Evolutionary conservation across 2,888 invertebrate species (phyloP).

Genomic region (Belgica antarctica): DNA sequence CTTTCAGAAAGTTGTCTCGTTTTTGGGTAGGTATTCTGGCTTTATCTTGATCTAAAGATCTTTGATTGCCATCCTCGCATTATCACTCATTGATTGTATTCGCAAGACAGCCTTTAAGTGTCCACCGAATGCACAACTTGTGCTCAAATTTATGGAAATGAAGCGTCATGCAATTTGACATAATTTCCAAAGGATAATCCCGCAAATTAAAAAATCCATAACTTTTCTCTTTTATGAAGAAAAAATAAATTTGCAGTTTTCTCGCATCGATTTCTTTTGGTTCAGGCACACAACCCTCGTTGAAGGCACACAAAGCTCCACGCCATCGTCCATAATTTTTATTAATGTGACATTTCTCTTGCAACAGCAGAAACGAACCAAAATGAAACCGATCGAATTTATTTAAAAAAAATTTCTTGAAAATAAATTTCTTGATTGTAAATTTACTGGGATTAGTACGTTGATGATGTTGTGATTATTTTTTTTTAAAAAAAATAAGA

Average conservation of each 20-base stretch:
- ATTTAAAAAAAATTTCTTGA: neutral
- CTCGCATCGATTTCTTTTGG: neutral
- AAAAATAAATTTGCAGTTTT: conserved; percentile 21
- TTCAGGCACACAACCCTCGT: neutral
- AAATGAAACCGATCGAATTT: neutral
- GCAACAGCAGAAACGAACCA: conserved; percentile 12
- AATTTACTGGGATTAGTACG: too few species aligned
- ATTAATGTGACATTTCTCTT: conserved; percentile 32
- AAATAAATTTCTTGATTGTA: conserved; percentile 3
- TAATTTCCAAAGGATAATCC: conserved; percentile 30
- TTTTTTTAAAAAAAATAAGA: too few species aligned
- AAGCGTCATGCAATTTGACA: conserved; percentile 27
- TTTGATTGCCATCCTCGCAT: too few species aligned
- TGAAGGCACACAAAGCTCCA: neutral
- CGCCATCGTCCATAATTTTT: conserved; percentile 23
- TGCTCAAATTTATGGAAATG: conserved; percentile 24
- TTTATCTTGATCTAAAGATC: neutral
- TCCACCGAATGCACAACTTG: neutral
- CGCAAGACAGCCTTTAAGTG: too few species aligned
- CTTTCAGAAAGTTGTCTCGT: neutral
- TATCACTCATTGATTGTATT: too few species aligned
- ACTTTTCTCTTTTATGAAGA: conserved; percentile 11
- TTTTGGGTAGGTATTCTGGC: too few species aligned
- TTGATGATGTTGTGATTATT: too few species aligned
- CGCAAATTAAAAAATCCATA: conserved; percentile 34